These are phyloP conservation scores for Apodemus speciosus DNA, from an alignment of 2,113 vertebrate genomes.

Conservation along the genomic window DNA sequence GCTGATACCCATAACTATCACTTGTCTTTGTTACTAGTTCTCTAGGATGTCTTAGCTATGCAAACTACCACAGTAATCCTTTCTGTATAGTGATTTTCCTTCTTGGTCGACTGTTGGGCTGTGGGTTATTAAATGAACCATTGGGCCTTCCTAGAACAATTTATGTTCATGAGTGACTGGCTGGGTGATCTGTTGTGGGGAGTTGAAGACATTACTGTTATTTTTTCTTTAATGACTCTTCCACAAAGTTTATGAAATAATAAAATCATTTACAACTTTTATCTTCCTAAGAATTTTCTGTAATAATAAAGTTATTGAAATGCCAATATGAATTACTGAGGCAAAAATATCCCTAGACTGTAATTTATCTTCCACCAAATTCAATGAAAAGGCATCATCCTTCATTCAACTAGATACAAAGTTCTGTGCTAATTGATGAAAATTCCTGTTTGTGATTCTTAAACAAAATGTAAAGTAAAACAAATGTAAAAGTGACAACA, in stretches of 20 bases:
- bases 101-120: neutral
- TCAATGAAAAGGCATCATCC: neutral
- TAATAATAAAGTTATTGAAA: neutral
- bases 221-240: slow-evolving; percentile 3
- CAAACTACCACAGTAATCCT: neutral
- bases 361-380: slow-evolving; percentile 17
- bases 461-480: neutral
- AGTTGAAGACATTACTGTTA: neutral
- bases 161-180: neutral
- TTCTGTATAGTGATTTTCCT: neutral
- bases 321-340: neutral
- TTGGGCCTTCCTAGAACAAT: neutral
- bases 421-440: neutral
- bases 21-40: neutral
- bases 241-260: slow-evolving; percentile 14
- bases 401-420: slow-evolving; percentile 36
- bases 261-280: slow-evolving; percentile 27
- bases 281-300: slow-evolving; percentile 34
- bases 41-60: neutral
- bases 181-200: neutral
- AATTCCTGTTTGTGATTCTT: slow-evolving; percentile 20
- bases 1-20: neutral
- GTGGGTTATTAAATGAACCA: neutral
- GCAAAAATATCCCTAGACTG: slow-evolving; percentile 14
- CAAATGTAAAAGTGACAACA: neutral